Conservation (phyloP, 23 tunicate genomes). For the Oikopleura dioica region DNA sequence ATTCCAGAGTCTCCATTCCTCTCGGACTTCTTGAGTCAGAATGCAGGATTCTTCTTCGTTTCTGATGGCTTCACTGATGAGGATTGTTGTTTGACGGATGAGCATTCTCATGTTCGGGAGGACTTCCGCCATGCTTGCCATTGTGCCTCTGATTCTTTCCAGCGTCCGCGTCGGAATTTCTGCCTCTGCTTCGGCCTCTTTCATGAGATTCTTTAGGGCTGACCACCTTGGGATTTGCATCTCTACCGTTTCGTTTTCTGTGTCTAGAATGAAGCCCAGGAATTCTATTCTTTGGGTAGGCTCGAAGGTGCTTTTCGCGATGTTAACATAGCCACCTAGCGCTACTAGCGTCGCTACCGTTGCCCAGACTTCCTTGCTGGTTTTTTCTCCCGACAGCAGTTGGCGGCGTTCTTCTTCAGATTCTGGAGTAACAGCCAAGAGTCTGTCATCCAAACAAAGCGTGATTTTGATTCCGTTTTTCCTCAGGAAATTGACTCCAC, state of each 20-base stretch:
- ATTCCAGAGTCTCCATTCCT: too few species aligned
- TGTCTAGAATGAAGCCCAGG: not conserved
- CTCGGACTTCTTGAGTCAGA: too few species aligned
- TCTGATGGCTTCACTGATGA: too few species aligned
- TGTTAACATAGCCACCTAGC: not conserved
- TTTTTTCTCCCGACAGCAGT: not conserved
- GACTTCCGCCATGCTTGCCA: not conserved
- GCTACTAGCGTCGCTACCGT: not conserved
- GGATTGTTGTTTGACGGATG: not conserved
- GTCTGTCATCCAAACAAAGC: not conserved
- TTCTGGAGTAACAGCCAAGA: not conserved
- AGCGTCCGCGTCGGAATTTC: not conserved
- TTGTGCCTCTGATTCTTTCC: not conserved
- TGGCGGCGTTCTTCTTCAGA: not conserved
- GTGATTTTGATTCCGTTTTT: not conserved
- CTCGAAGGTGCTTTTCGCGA: not conserved
- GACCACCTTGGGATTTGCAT: not conserved
- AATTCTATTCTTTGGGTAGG: not conserved
- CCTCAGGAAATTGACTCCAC: not conserved
- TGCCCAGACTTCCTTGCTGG: not conserved
- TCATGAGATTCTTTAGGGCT: not conserved
- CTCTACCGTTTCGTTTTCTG: not conserved
- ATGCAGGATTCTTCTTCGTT: too few species aligned
- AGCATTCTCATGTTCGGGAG: not conserved
- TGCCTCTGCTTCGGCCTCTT: too few species aligned